Percentiles rank a stretch among this genome's conserved stretches.
Conservation (phyloP, 2,113 vertebrate genomes). For the Podarcis cretensis region DNA sequence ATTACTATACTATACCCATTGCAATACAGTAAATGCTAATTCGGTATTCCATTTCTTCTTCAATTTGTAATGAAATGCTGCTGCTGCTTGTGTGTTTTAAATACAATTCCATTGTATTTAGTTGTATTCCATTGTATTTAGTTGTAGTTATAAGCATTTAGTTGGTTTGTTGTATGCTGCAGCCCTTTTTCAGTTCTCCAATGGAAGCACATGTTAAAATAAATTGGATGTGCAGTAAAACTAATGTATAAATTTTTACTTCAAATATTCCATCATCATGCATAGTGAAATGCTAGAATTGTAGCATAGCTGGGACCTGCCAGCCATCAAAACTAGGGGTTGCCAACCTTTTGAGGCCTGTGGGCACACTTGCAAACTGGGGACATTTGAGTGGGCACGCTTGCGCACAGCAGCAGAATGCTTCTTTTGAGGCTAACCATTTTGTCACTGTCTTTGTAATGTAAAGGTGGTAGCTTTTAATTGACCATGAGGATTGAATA, state of each 20-base stretch:
- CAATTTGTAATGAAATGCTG: background rate
- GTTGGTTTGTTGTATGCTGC: background rate
- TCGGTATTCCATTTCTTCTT: background rate
- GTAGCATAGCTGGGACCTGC: background rate
- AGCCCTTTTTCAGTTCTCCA: background rate
- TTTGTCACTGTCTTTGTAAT: background rate
- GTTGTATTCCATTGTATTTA: background rate
- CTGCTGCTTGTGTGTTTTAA: background rate
- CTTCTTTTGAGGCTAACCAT: too few species aligned
- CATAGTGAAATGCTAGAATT: background rate
- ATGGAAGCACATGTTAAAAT: background rate
- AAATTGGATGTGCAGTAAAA: background rate
- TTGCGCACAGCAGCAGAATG: too few species aligned
- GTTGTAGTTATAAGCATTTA: background rate
- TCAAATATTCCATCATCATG: background rate
- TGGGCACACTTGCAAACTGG: too few species aligned
- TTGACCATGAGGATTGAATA: background rate
- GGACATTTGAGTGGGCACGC: too few species aligned
- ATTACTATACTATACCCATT: background rate
- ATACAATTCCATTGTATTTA: background rate
- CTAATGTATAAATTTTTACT: background rate
- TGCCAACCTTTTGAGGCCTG: too few species aligned
- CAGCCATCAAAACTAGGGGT: too few species aligned
- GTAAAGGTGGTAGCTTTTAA: background rate
- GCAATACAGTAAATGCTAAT: background rate